A percentile compares a stretch with the other conserved stretches of the same genome.
Conservation (phyloP, 1,140 invertebrate species). For the Episyrphus balteatus region DNA sequence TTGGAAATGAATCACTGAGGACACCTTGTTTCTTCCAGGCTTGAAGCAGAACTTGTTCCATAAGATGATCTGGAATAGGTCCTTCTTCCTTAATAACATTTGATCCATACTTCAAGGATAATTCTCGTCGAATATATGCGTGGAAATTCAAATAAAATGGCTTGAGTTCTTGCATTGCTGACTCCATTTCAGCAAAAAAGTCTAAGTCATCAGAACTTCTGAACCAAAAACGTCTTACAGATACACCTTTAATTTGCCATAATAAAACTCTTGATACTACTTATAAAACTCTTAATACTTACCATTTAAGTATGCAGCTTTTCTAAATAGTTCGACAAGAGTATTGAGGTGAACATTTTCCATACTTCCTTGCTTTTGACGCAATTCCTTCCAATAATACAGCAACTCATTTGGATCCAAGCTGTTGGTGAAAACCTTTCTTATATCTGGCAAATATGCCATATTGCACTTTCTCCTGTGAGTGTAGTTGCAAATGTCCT, state of each 20-base stretch:
- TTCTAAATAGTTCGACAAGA: too few relatives aligned
- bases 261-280: too few relatives aligned
- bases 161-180: constrained; percentile 50
- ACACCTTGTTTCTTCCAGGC: constrained; percentile 29
- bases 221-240: constrained; percentile 15
- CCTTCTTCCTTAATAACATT: constrained; percentile 52
- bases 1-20: constrained; percentile 22
- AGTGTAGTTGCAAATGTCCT: constrained; percentile 28
- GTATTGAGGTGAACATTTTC: constrained; percentile 21
- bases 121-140: constrained; percentile 66
- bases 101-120: constrained; percentile 61
- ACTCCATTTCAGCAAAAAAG: constrained; percentile 21
- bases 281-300: too few relatives aligned
- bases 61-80: constrained; percentile 80
- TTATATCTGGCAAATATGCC: constrained; percentile 29
- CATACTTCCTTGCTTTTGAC: constrained; percentile 28
- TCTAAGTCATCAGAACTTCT: too few relatives aligned
- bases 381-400: constrained; percentile 32
- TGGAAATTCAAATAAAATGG: constrained; percentile 80
- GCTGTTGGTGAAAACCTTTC: constrained; percentile 25
- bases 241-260: too few relatives aligned
- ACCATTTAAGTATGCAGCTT: too few relatives aligned
- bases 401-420: constrained; percentile 24
- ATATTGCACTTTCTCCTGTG: too few relatives aligned
- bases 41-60: constrained; percentile 40